phyloP scores from a whole-genome alignment of 2,113 vertebrate species.

The Oreochromis tanganicae region DNA sequence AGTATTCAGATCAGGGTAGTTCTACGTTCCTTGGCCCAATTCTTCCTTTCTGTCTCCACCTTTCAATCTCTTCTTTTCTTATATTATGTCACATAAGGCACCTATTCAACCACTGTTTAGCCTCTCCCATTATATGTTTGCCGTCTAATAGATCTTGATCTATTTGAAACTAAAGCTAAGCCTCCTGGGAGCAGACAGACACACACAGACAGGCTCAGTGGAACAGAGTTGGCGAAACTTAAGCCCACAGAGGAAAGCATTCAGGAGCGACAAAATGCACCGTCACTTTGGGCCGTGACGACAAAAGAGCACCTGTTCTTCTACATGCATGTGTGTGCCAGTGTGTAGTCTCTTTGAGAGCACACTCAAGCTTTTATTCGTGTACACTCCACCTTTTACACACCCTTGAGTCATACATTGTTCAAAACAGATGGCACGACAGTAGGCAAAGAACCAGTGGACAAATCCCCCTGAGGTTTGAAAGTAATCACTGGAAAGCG shows the following conservation, averaged over 20 bases:
- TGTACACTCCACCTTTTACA: neutral
- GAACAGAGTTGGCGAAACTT: conserved; percentile 50
- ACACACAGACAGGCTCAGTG: neutral
- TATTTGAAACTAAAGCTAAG: conserved; percentile 28
- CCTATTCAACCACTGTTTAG: conserved; percentile 24
- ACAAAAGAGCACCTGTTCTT: conserved; percentile 67
- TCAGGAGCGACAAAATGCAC: conserved; percentile 53
- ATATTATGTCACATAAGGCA: conserved; percentile 14
- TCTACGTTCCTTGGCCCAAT: neutral
- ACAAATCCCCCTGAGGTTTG: neutral
- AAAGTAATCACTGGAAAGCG: neutral
- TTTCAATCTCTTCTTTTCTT: neutral
- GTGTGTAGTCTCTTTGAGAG: neutral
- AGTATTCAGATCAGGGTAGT: neutral
- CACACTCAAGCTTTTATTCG: neutral
- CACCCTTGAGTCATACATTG: neutral
- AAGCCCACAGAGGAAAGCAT: conserved; percentile 58
- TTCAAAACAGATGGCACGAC: conserved; percentile 3
- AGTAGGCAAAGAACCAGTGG: neutral
- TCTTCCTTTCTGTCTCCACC: neutral
- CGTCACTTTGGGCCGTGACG: conserved; percentile 32
- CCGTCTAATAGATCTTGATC: conserved; percentile 29
- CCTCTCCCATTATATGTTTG: conserved; percentile 4
- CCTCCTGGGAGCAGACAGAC: conserved; percentile 39
- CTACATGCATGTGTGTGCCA: neutral